Conservation (phyloP, 2,113 vertebrate genomes). For the Herpetotheres cachinnans region DNA sequence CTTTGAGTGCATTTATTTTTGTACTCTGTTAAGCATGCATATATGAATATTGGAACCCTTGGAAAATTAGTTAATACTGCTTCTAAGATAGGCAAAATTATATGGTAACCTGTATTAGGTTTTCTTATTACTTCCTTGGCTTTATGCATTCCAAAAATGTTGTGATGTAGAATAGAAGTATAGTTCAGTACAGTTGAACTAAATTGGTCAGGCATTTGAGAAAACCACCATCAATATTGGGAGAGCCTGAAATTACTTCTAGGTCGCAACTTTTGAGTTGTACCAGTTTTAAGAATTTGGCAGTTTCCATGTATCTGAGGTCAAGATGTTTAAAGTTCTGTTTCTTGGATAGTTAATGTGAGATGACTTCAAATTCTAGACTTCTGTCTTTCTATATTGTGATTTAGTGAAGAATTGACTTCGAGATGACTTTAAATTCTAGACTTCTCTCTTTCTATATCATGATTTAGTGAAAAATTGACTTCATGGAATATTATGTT, state of each 20-base stretch:
- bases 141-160: not conserved
- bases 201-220: not conserved
- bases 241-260: not conserved
- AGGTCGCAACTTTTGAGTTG: not conserved
- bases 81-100: not conserved
- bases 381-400: not conserved
- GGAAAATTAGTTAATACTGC: not conserved
- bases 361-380: not conserved
- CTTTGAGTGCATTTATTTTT: not conserved
- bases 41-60: not conserved
- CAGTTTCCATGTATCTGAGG: not conserved
- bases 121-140: not conserved
- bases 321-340: not conserved
- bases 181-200: not conserved
- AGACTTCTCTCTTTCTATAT: not conserved
- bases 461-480: not conserved
- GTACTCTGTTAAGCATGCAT: not conserved
- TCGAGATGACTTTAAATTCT: not conserved
- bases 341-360: not conserved
- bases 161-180: not conserved
- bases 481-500: not conserved
- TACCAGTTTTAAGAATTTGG: not conserved
- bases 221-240: not conserved
- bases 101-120: not conserved
- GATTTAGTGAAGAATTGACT: not conserved